Conservation (phyloP, 2,888 invertebrate genomes). For the Nemurella pictetii region DNA sequence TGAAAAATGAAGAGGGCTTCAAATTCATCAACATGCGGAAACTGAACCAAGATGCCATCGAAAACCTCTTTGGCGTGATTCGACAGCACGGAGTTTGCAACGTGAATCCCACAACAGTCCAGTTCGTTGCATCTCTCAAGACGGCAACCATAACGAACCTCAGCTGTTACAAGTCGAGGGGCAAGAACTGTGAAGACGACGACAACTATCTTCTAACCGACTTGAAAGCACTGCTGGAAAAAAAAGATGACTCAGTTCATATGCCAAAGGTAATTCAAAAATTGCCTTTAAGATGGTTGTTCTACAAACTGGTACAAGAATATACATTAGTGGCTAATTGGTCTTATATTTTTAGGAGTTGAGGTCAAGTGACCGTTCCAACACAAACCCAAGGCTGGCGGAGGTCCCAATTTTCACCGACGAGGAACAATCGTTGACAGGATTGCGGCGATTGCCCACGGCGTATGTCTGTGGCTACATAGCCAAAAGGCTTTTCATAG, state of each 20-base stretch:
- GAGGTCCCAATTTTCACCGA: too few relatives aligned
- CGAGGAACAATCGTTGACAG: neutral
- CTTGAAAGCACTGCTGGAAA: neutral
- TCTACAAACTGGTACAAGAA: too few relatives aligned
- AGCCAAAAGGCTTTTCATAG: too few relatives aligned
- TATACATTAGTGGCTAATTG: too few relatives aligned
- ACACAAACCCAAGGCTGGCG: too few relatives aligned
- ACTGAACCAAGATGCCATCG: constrained; percentile 21
- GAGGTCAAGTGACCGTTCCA: too few relatives aligned
- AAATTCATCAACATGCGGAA: neutral
- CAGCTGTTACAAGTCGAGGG: neutral
- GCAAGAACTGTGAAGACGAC: constrained; percentile 21
- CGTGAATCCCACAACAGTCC: constrained; percentile 18
- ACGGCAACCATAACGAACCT: constrained; percentile 7
- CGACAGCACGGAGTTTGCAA: constrained; percentile 2
- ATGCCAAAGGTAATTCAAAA: neutral
- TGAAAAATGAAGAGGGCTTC: constrained; percentile 7
- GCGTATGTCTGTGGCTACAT: too few relatives aligned
- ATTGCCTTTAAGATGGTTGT: too few relatives aligned
- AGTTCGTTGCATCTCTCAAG: constrained; percentile 23
- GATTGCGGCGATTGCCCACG: neutral
- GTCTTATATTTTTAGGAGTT: too few relatives aligned
- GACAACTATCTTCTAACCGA: neutral
- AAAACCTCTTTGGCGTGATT: constrained; percentile 27
- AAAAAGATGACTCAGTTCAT: neutral